These are phyloP conservation scores for Heloderma charlesbogerti DNA, from an alignment of 2,113 vertebrate genomes.

Conservation along the genomic window DNA sequence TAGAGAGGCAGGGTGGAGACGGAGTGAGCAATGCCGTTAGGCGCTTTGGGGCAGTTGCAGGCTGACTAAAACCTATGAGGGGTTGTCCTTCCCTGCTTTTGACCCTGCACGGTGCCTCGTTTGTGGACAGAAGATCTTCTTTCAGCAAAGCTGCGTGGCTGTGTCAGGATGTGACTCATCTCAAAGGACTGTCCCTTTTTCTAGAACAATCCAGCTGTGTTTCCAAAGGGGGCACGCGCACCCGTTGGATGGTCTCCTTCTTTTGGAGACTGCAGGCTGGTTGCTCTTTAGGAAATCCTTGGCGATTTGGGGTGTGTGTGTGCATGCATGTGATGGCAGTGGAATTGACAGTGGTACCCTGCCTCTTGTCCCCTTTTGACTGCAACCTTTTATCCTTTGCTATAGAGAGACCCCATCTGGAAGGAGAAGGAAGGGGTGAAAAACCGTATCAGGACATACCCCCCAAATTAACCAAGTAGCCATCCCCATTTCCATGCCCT, in stretches of 20 bases:
- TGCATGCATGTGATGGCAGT: too few species aligned
- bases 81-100: background rate
- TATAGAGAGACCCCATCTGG: background rate
- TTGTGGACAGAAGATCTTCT: background rate
- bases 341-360: too few species aligned
- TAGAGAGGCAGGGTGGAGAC: background rate
- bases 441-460: background rate
- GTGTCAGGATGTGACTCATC: background rate
- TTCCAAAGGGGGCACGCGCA: background rate
- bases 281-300: too few species aligned
- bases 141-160: background rate
- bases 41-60: background rate
- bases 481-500: background rate
- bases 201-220: background rate
- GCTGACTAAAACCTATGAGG: background rate
- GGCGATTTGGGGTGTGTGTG: too few species aligned
- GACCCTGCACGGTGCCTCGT: background rate
- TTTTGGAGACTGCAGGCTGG: background rate
- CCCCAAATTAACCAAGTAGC: background rate
- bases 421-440: background rate
- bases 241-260: too few species aligned
- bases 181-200: background rate
- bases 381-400: background rate
- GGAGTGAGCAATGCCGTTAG: fast-evolving
- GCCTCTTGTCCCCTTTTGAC: too few species aligned